These are phyloP conservation scores for Luffia ferchaultella DNA, from an alignment of 2,888 invertebrate species.

Conservation along the genomic window DNA sequence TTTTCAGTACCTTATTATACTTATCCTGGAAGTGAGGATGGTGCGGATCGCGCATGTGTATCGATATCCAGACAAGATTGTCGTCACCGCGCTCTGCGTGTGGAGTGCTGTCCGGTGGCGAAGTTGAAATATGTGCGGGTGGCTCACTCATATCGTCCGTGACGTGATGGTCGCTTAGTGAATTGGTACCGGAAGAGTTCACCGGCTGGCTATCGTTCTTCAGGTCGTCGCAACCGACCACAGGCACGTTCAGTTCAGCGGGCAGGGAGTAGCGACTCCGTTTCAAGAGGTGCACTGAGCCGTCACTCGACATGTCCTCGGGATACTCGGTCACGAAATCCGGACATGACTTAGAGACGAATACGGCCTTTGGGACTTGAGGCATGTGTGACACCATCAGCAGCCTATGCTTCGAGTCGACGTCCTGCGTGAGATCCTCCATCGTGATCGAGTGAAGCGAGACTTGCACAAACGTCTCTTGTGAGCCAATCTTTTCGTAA, in stretches of 20 bases:
- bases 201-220: constrained; percentile 29
- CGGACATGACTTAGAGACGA: constrained; percentile 84
- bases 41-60: constrained; percentile 70
- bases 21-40: constrained; percentile 71
- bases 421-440: constrained; percentile 86
- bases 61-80: constrained; percentile 78
- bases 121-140: background rate
- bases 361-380: constrained; percentile 54
- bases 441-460: constrained; percentile 86
- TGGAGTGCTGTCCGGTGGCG: constrained; percentile 12
- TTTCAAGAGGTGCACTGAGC: background rate
- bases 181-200: background rate
- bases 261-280: constrained; percentile 4
- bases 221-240: constrained; percentile 7
- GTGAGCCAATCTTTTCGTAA: constrained; percentile 72
- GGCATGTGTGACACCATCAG: constrained; percentile 79
- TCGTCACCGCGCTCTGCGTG: constrained; percentile 48
- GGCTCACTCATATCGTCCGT: constrained; percentile 6
- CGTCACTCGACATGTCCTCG: constrained; percentile 6
- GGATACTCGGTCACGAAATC: constrained; percentile 57
- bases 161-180: constrained; percentile 25
- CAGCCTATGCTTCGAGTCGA: constrained; percentile 81
- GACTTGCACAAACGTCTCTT: constrained; percentile 77
- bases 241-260: background rate
- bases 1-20: constrained; percentile 59